Percentiles rank a stretch among this genome's conserved stretches.
phyloP scores from a whole-genome alignment of 2,113 vertebrate species.

The Ammodytes marinus region DNA sequence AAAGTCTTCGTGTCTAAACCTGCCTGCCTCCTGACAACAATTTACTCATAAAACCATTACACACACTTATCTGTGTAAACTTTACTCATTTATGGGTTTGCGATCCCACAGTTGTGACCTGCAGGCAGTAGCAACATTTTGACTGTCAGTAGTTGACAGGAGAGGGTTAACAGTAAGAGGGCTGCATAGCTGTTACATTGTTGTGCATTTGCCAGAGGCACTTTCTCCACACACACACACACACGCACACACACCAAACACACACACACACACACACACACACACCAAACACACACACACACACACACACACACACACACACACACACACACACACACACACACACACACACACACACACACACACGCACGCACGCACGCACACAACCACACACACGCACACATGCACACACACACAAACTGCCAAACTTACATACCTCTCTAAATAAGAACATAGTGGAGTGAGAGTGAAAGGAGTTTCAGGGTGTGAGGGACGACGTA shows the following conservation, averaged over 20 bases:
- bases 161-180: constrained; percentile 6
- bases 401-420: not conserved
- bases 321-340: no score
- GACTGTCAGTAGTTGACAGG: not conserved
- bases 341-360: no score
- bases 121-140: not conserved
- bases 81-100: not conserved
- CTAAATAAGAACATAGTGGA: not conserved
- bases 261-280: no score
- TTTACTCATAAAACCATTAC: no score
- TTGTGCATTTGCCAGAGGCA: constrained; percentile 25
- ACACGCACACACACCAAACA: no score
- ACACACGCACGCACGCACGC: no score
- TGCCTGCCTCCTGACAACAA: not conserved
- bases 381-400: no score
- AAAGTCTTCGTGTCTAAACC: not conserved
- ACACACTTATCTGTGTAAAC: not conserved
- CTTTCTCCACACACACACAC: not conserved
- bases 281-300: no score
- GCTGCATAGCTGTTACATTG: not conserved
- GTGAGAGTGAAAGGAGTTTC: not conserved
- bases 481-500: not conserved
- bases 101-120: not conserved
- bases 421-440: constrained; percentile 55
- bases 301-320: not conserved